Percentiles rank a stretch among this genome's conserved stretches.
Conservation (phyloP, 1,140 invertebrate species). For the Leptinotarsa texana region DNA sequence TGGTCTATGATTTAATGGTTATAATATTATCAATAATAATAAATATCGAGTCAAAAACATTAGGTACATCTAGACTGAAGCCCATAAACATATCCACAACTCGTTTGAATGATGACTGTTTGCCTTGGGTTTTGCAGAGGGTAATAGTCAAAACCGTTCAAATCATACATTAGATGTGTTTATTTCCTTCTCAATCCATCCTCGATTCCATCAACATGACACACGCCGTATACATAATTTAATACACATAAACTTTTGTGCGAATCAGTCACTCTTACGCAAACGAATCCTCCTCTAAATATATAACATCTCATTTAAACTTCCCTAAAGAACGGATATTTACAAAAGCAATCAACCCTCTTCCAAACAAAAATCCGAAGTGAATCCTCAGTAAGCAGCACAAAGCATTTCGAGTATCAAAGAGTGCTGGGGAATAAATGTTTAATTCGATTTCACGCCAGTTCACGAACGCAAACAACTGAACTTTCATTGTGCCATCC, state of each 20-base stretch:
- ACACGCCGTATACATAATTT: background rate
- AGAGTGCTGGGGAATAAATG: conserved; percentile 51
- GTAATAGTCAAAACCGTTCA: too few species aligned
- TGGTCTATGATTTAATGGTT: too few species aligned
- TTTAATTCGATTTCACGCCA: conserved; percentile 50
- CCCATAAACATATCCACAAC: too few species aligned
- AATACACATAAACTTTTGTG: background rate
- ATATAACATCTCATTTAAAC: conserved; percentile 22
- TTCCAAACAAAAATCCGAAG: conserved; percentile 49
- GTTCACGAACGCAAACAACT: conserved; percentile 47
- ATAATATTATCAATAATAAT: too few species aligned
- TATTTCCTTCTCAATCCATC: too few species aligned
- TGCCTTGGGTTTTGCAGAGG: too few species aligned
- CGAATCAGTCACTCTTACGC: background rate
- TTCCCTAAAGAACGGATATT: conserved; percentile 46
- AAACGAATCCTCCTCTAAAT: background rate
- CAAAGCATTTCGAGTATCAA: conserved; percentile 50
- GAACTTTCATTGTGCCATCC: conserved; percentile 43
- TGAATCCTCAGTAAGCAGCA: conserved; percentile 44
- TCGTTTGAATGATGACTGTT: too few species aligned
- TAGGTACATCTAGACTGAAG: too few species aligned
- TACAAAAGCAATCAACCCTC: conserved; percentile 49
- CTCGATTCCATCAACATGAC: too few species aligned
- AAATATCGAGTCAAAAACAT: too few species aligned
- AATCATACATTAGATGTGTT: too few species aligned